phyloP scores from a whole-genome alignment of 2,888 invertebrate species.

The Platycnemis pennipes region DNA sequence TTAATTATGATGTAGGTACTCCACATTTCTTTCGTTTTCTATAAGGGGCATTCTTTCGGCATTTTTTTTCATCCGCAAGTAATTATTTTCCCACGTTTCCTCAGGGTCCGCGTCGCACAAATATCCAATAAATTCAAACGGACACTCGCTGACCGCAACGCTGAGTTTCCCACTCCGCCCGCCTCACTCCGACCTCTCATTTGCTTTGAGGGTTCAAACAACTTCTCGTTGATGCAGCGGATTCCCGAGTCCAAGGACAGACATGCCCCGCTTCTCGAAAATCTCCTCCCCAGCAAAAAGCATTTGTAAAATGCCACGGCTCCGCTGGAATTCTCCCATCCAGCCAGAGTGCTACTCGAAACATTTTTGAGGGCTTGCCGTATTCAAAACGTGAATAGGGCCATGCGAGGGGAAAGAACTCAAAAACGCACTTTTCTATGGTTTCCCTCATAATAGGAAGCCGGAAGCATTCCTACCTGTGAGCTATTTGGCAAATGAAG shows the following conservation, averaged over 20 bases:
- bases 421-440: not conserved
- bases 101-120: not conserved
- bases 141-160: not conserved
- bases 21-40: no score
- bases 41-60: no score
- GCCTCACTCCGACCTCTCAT: not conserved
- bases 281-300: not conserved
- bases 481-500: not conserved
- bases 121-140: not conserved
- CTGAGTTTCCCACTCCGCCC: not conserved
- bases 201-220: not conserved
- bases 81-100: not conserved
- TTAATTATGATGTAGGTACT: no score
- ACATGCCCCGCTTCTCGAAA: slow-evolving; percentile 1
- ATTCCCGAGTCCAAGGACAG: not conserved
- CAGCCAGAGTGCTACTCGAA: not conserved
- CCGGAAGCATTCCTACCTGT: not conserved
- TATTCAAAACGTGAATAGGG: not conserved
- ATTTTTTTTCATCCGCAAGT: not conserved
- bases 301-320: slow-evolving; percentile 5
- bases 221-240: not conserved
- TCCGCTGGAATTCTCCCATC: not conserved
- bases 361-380: not conserved
- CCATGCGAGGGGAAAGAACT: not conserved
- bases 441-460: not conserved